These are phyloP conservation scores for Bombyx mandarina DNA, from an alignment of 1,140 invertebrate genomes.

Conservation along the genomic window DNA sequence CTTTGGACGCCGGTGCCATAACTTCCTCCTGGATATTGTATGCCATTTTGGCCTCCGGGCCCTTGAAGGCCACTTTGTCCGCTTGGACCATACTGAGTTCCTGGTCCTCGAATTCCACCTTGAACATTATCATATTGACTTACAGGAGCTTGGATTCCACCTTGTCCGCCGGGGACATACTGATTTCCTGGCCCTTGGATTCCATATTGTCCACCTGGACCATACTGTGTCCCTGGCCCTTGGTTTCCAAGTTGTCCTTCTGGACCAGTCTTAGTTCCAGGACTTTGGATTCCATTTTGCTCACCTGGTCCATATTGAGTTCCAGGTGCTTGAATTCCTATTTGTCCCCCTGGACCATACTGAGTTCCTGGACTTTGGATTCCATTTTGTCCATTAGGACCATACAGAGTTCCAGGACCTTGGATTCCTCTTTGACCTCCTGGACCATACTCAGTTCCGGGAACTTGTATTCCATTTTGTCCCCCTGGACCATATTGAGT, in stretches of 20 bases:
- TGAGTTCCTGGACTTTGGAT: not conserved
- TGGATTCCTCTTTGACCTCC: not conserved
- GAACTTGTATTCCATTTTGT: not conserved
- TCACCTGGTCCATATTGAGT: conserved; percentile 7
- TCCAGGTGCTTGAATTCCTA: conserved; percentile 6
- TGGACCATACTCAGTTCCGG: conserved; percentile 1
- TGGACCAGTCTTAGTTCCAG: conserved; percentile 9
- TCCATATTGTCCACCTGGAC: conserved; percentile 1
- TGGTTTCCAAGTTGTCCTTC: not conserved
- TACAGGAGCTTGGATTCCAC: not conserved
- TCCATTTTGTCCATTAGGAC: not conserved
- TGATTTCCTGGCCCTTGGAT: not conserved
- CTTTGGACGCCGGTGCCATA: conserved; percentile 7
- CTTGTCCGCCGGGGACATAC: not conserved
- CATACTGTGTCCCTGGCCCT: not conserved
- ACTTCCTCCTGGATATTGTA: conserved; percentile 6
- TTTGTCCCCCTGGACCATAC: conserved; percentile 1
- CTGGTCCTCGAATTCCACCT: not conserved
- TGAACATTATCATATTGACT: conserved; percentile 1
- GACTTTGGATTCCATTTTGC: not conserved
- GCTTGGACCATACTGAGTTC: not conserved
- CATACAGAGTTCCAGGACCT: not conserved
- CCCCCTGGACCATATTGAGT: conserved; percentile 11
- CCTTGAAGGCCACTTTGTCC: conserved; percentile 7
- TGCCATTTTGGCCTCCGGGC: not conserved